A percentile compares a stretch with the other conserved stretches of the same genome.
These are phyloP conservation scores for Cylindroiulus punctatus DNA, from an alignment of 2,888 invertebrate genomes.

Conservation along the genomic window DNA sequence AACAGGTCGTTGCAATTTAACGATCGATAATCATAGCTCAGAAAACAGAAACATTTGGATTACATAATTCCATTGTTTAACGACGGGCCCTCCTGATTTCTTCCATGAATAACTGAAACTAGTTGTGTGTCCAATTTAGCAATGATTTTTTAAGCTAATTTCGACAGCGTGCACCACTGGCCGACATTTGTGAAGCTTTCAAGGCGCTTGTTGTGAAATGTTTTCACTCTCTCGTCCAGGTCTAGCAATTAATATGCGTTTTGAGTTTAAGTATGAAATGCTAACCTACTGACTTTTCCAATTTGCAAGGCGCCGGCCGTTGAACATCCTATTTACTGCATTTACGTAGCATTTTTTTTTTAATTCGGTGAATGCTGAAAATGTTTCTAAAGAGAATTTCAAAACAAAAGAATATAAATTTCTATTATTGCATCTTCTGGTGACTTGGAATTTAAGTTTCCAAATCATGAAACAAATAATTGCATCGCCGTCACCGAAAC, in stretches of 20 bases:
- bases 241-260: conserved; percentile 24
- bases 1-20: not conserved
- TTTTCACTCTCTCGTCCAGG: not conserved
- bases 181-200: conserved; percentile 34
- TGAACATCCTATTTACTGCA: not conserved
- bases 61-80: conserved; percentile 24
- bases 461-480: too few relatives aligned
- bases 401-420: too few relatives aligned
- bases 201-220: conserved; percentile 31
- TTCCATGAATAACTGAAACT: not conserved
- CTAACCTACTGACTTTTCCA: conserved; percentile 33
- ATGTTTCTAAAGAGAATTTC: too few relatives aligned
- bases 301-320: not conserved
- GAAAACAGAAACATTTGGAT: not conserved
- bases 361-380: too few relatives aligned
- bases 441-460: too few relatives aligned
- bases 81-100: not conserved
- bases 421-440: too few relatives aligned
- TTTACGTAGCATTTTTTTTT: not conserved
- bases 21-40: not conserved
- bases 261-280: not conserved
- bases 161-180: conserved; percentile 28
- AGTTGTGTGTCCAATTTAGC: conserved; percentile 33
- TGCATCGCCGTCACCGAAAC: too few relatives aligned
- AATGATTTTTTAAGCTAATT: conserved; percentile 10